phyloP scores from a whole-genome alignment of 2,113 vertebrate species.

The Paramormyrops kingsleyae region DNA sequence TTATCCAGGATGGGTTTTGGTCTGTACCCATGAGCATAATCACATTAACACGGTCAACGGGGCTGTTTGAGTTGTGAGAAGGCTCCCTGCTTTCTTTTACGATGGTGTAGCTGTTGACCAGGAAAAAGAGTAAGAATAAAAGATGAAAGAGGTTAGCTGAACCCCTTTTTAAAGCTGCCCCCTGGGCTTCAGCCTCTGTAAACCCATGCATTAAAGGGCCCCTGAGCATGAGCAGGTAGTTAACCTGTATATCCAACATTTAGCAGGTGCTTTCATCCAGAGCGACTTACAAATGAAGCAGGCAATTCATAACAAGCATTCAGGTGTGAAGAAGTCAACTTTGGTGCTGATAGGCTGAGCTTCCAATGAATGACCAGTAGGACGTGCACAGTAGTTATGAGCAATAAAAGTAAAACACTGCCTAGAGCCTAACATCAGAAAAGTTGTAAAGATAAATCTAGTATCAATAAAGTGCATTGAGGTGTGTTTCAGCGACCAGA shows the following conservation, averaged over 20 bases:
- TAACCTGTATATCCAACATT: not conserved
- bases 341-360: not conserved
- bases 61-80: not conserved
- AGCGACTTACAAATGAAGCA: not conserved
- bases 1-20: not conserved
- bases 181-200: not conserved
- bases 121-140: not conserved
- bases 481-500: not conserved
- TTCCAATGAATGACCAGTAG: not conserved
- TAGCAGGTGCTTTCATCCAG: not conserved
- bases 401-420: not conserved
- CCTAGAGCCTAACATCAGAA: not conserved
- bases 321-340: not conserved
- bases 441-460: not conserved
- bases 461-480: not conserved
- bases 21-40: not conserved
- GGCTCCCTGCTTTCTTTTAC: not conserved
- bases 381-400: not conserved
- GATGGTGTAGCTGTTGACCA: not conserved
- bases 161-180: not conserved
- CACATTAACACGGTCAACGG: not conserved
- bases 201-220: not conserved
- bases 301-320: not conserved
- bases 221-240: not conserved
- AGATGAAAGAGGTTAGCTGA: not conserved